Evolutionary conservation across 2,797 vertebrate genomes (phyloP), one percentile per base, ranked within the genome.

Genomic region (Lepilemur ruficaudatus): DNA sequence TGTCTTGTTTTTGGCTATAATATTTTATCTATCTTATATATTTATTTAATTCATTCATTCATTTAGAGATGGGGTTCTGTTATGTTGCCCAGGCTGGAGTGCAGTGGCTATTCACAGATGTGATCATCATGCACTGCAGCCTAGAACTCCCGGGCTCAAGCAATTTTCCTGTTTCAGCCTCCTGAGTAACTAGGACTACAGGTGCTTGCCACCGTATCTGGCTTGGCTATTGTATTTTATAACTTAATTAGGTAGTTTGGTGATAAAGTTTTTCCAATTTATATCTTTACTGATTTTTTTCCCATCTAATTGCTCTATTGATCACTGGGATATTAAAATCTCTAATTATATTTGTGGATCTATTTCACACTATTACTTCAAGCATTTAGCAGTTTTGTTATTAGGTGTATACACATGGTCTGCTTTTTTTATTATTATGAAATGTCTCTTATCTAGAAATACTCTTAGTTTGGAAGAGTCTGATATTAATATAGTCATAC

Each of bases 281-380:
- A 8, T 91, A 91, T 73, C 7, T 13, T 85, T 91, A 46, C 17
- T 55, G 22, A 50, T 72, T 23, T 63, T 93, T 67, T 78, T 0
- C 32, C 59, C 32, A 20, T 80, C 65, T 73, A 55, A 38, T 83
- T 52, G 20, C n/a, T 69, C 32, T 90, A 30, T 76, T 22, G 35
- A 63, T 90, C 76, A 91, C 13, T 55, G 65, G 86, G 41, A 10
- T 90, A 43, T 65, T 78, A 94, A 94, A 78, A 94, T 83, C 38
- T 69, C 79, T 43, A 52, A 69, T 5, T 59, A 69, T 35, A 50
- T 78, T 94, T 61, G 15, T 94, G 83, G 20, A 85, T 57, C 28
- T 84, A 28, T 57, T 89, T 84, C 50, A 50, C 57, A 81, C 8
- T 46, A 55, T 23, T 50, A 70, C 28, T 50, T 78, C 14, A 78